phyloP scores from a whole-genome alignment of 2,888 invertebrate species.

The Ophion costatus region DNA sequence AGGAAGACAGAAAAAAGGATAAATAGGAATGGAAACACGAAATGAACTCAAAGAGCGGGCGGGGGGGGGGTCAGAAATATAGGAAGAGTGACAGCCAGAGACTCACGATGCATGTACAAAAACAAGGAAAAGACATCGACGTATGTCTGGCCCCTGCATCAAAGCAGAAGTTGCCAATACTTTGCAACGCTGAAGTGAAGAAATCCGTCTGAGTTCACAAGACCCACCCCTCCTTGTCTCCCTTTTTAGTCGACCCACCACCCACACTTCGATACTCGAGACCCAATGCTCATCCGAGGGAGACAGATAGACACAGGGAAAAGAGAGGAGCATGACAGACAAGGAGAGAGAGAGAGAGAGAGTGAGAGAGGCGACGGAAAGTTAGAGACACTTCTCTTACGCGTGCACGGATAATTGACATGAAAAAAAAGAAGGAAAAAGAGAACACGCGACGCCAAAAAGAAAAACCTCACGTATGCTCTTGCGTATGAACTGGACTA shows the following conservation, averaged over 20 bases:
- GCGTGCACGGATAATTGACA: constrained; percentile 18
- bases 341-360: not conserved
- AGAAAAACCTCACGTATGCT: constrained; percentile 29
- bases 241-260: not conserved
- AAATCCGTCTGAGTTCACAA: not conserved
- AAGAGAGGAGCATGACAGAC: not conserved
- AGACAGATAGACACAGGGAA: constrained; percentile 3
- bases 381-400: constrained; percentile 12
- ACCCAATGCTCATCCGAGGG: constrained; percentile 46
- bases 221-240: not conserved
- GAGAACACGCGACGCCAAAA: not conserved
- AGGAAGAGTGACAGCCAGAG: not conserved
- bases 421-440: constrained; percentile 14
- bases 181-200: not conserved
- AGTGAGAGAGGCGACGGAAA: constrained; percentile 15
- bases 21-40: not conserved
- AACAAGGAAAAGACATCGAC: constrained; percentile 38
- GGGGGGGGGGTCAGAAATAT: not conserved
- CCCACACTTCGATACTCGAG: not conserved
- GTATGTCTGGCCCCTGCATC: constrained; percentile 45
- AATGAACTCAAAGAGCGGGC: not conserved
- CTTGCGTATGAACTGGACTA: constrained; percentile 58
- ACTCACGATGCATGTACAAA: constrained; percentile 1
- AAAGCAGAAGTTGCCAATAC: constrained; percentile 22
- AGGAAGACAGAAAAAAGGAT: not conserved